Evolutionary conservation across 2,797 vertebrate genomes (phyloP).

Genomic region (Fringilla coelebs): DNA sequence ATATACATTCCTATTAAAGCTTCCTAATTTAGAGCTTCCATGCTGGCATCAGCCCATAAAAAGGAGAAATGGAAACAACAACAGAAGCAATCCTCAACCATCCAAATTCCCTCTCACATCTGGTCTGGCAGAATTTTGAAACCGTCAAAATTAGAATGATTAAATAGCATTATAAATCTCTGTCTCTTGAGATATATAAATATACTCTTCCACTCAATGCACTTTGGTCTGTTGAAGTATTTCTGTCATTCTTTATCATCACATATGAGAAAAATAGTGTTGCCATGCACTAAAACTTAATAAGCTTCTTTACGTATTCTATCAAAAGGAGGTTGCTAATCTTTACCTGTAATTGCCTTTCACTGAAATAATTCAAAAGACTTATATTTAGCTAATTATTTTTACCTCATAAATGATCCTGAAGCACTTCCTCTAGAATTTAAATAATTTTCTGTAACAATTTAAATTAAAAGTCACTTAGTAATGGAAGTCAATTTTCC

Average conservation of each 20-base stretch:
- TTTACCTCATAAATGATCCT: not conserved
- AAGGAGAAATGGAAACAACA: not conserved
- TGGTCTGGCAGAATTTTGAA: not conserved
- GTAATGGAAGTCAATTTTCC: not conserved
- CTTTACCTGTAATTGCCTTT: not conserved
- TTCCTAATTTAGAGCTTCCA: not conserved
- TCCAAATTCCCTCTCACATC: not conserved
- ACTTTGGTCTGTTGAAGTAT: not conserved
- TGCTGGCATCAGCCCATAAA: not conserved
- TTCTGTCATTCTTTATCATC: not conserved
- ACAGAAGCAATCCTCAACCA: not conserved
- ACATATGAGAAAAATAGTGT: not conserved
- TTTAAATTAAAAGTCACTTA: not conserved
- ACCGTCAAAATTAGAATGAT: not conserved
- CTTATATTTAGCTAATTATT: not conserved
- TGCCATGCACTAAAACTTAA: not conserved
- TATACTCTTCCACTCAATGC: not conserved
- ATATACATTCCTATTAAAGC: not conserved
- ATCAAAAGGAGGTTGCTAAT: not conserved
- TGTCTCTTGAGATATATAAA: not conserved
- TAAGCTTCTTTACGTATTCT: not conserved
- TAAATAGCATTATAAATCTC: not conserved
- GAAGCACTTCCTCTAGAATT: not conserved
- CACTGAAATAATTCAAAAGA: not conserved
- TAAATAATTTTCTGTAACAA: not conserved